Evolutionary conservation across 2,113 vertebrate genomes (phyloP).

Genomic region (Orycteropus afer): DNA sequence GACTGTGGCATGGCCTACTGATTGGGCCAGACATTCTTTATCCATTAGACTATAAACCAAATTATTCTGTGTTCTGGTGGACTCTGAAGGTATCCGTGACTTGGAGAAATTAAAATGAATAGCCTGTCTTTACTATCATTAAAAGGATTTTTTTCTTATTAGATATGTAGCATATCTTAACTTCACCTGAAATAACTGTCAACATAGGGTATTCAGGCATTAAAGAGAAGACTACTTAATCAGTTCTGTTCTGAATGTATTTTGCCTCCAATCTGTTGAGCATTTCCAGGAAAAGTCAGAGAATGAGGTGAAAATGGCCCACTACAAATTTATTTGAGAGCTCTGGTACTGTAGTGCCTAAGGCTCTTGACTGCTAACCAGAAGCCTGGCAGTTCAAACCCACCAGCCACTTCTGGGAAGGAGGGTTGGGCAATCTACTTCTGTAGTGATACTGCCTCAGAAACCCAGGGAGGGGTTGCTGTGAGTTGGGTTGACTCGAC

Average conservation of each 20-base stretch:
- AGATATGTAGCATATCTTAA: neutral
- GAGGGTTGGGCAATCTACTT: no score
- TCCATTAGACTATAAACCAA: neutral
- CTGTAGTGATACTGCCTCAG: no score
- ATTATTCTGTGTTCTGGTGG: neutral
- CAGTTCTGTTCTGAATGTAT: neutral
- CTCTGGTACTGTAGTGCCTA: no score
- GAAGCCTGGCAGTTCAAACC: no score
- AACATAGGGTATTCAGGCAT: neutral
- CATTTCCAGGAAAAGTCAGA: neutral
- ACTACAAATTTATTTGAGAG: neutral
- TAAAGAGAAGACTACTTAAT: neutral
- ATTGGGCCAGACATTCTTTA: neutral
- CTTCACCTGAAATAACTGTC: constrained; percentile 7
- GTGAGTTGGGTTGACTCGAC: no score
- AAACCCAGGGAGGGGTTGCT: no score
- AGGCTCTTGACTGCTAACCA: no score
- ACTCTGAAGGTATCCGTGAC: neutral
- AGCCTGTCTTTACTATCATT: neutral
- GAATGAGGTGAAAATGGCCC: neutral
- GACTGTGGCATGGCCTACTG: neutral
- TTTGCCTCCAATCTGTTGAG: neutral
- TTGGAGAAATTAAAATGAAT: neutral
- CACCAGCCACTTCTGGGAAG: no score
- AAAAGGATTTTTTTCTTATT: neutral